Base-by-base conservation (phyloP, 2,888 invertebrate species). In the Steinernema hermaphroditum region DNA sequence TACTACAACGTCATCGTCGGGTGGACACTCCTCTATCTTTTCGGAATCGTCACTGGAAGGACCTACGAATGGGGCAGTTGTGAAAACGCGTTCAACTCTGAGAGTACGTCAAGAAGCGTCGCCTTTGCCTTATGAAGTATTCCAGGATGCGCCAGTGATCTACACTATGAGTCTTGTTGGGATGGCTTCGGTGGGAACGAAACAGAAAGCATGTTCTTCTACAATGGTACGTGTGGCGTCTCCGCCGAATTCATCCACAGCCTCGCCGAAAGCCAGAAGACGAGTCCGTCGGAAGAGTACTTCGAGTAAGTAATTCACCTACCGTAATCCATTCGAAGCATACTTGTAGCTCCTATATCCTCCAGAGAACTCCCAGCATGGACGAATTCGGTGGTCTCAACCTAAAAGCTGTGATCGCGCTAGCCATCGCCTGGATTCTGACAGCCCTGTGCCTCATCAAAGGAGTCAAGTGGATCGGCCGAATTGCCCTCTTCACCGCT, bases 1-100 rank as follows among this genome's bases (percentile, higher is more conserved):
- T 84, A 81, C 74, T 83, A 81, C 78, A 82, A 80, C 70, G 75
- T 82, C 43, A 79, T 84, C 71, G 78, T 84, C 37, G 78, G 80
- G n/a, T 44, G 70, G 74, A 54, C 74, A 9, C 19, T 73, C 19
- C 73, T 73, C 29, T 73, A 71, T 69, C 44, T 80, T n/a, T 71
- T 46, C 54, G 62, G 71, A 68, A 75, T 82, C 46, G 27, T 82
- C 29, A 76, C 74, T 22, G 81, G 77, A 16, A 75, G 74, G 22
- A 72, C 73, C 14, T 24, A 43, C 69, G 72, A 77, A 24, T 80
- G 80, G 80, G 69, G 75, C 14, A 69, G 75, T 2, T 80, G 80
- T 44, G 41, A 69, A 32, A 81, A 80, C 46, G 74, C 68, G 12
- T 80, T 74, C 68, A 80, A 80, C 73, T 76, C 81, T 1, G 68